These are phyloP conservation scores for Lepidothrix coronata DNA, from an alignment of 2,113 vertebrate species.

Conservation along the genomic window DNA sequence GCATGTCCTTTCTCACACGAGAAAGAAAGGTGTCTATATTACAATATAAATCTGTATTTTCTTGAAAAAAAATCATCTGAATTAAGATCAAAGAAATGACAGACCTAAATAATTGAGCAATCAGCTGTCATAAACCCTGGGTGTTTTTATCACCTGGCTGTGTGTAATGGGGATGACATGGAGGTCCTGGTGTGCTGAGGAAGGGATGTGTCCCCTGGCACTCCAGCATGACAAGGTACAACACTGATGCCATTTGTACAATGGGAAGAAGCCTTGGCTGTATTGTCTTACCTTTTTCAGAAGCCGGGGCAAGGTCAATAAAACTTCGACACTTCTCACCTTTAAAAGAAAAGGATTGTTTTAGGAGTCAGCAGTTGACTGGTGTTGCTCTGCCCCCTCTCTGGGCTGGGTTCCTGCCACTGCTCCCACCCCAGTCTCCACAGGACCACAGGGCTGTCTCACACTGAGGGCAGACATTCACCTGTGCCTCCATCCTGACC, in stretches of 20 bases:
- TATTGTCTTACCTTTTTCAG: conserved; percentile 89
- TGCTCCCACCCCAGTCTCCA: neutral
- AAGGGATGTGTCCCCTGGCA: neutral
- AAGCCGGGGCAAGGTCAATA: conserved; percentile 96
- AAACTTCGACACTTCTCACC: conserved; percentile 98
- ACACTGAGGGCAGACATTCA: neutral
- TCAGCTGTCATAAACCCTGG: neutral
- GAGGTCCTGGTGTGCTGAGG: neutral
- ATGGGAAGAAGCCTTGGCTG: neutral
- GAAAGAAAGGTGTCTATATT: neutral
- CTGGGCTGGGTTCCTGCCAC: neutral
- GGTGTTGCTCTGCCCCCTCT: neutral
- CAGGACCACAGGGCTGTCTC: neutral
- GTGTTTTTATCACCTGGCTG: neutral
- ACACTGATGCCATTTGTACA: neutral
- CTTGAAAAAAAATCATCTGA: neutral
- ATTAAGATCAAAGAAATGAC: neutral
- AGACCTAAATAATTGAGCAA: neutral
- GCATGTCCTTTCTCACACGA: neutral
- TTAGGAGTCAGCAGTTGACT: neutral
- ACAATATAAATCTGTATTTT: neutral
- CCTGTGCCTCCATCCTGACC: neutral
- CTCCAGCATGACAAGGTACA: neutral
- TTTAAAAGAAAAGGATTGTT: conserved; percentile 67
- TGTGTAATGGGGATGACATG: neutral